Evolutionary conservation across 53 echinoderm and acorn worm genomes (phyloP).

Genomic region (Hippasteria phrygiana): DNA sequence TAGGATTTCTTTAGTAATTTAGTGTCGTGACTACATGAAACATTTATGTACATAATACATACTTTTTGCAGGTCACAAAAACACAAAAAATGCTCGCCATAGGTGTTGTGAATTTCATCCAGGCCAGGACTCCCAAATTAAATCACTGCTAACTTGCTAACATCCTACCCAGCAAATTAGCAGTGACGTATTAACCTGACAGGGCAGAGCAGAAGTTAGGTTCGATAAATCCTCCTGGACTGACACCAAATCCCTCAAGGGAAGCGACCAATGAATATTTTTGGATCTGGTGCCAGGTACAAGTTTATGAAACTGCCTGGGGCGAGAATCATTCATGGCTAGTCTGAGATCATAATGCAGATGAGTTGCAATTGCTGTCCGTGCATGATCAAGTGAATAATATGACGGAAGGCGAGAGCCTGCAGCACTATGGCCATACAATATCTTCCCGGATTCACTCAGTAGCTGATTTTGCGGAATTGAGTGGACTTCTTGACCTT

Average conservation of each 20-base stretch:
- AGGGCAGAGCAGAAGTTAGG: constrained; percentile 1
- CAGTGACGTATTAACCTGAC: constrained; percentile 29
- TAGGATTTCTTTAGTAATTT: too few species aligned
- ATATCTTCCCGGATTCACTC: constrained; percentile 12
- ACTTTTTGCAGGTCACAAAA: too few species aligned
- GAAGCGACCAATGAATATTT: constrained; percentile 35
- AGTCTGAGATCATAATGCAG: constrained; percentile 50
- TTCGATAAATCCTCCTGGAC: not conserved
- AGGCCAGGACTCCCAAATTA: too few species aligned
- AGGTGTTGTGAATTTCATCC: too few species aligned
- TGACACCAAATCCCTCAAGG: constrained; percentile 7
- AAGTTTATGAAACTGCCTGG: constrained; percentile 47
- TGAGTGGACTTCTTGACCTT: constrained; percentile 33
- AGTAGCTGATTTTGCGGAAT: not conserved
- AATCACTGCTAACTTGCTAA: constrained; percentile 26
- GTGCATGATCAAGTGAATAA: constrained; percentile 13
- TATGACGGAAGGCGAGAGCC: not conserved
- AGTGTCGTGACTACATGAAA: too few species aligned
- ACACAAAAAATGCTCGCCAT: too few species aligned
- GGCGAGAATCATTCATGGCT: constrained; percentile 36
- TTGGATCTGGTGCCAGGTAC: constrained; percentile 20
- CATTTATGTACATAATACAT: too few species aligned
- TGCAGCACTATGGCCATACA: not conserved
- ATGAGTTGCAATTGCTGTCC: constrained; percentile 15
- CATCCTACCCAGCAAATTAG: constrained; percentile 5